Evolutionary conservation across 2,888 invertebrate genomes (phyloP), one percentile per base, ranked within the genome.

Genomic region (Eristalinus sepulchralis): DNA sequence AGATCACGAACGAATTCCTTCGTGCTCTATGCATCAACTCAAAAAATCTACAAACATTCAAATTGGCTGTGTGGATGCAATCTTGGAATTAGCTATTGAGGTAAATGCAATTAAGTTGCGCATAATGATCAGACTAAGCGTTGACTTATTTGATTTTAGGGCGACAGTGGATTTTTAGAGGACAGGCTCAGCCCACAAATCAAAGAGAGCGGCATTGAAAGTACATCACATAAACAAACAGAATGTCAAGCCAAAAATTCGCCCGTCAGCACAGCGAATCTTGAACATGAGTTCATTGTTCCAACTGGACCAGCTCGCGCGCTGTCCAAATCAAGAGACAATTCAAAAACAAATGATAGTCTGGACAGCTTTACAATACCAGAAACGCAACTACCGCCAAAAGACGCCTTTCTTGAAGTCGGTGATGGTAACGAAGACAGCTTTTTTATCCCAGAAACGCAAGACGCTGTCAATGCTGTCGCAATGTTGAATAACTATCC

Each of bases 361-460:
- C 24, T 3, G 17, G 53, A 34, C 6, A 80, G 34, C 17, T 59
- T 57, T 57, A 24, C 5, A 1, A 57, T 57, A 57, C 60, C 6
- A 59, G 78, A 73, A 31, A 60, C 60, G 2, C 36, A 66, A 64
- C n/a, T 34, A 22, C 20, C 31, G 9, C 9, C 66, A 36, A 66
- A 66, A 11, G 57, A 24, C 24, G 57, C 57, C 22, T 6, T 47
- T 8, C 47, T 8, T 8, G 17, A 47, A 17, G 47, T 8, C 75
- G 82, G 17, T 24, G 77, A 66, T 27, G 79, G 63, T 6, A 88
- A 76, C 6, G 88, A 88, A 31, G 89, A 90, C 63, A 88, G 90
- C 53, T 89, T 89, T 53, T 90, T 88, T 73, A 89, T 91, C 75
- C 91, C 91, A 24, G 91, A 90, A 88, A 91, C 91, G 0, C 91